phyloP scores from a whole-genome alignment of 2,888 invertebrate genomes.

The Trachelus iudaicus region DNA sequence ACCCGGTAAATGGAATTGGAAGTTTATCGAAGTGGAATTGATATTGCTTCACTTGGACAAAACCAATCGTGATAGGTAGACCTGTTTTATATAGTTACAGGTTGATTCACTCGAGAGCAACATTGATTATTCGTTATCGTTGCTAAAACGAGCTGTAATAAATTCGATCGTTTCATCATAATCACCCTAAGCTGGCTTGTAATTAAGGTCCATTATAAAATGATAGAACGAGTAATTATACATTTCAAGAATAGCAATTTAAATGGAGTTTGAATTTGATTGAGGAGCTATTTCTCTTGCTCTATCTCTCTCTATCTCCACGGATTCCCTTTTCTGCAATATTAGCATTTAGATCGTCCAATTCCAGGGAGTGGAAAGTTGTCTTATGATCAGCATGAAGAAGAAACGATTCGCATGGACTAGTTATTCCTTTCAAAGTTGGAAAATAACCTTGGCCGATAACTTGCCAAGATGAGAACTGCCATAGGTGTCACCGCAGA shows the following conservation, averaged over 20 bases:
- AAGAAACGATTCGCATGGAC: slow-evolving; percentile 3
- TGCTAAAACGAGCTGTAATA: neutral
- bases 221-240: neutral
- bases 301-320: neutral
- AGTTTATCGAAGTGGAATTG: slow-evolving; percentile 3
- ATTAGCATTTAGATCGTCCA: slow-evolving; percentile 10
- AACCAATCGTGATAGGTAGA: neutral
- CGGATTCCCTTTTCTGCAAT: neutral
- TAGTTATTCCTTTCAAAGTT: neutral
- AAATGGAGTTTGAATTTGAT: slow-evolving; percentile 1
- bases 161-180: neutral
- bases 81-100: neutral
- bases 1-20: slow-evolving; percentile 6
- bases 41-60: neutral
- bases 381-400: slow-evolving; percentile 7
- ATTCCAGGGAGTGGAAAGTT: slow-evolving; percentile 3
- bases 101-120: neutral
- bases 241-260: neutral
- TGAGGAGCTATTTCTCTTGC: neutral
- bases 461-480: neutral
- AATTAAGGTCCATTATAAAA: neutral
- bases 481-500: neutral
- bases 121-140: neutral
- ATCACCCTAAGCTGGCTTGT: neutral
- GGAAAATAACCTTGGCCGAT: neutral